Conservation (phyloP, 2,113 vertebrate genomes). For the Illadopsis cleaveri region DNA sequence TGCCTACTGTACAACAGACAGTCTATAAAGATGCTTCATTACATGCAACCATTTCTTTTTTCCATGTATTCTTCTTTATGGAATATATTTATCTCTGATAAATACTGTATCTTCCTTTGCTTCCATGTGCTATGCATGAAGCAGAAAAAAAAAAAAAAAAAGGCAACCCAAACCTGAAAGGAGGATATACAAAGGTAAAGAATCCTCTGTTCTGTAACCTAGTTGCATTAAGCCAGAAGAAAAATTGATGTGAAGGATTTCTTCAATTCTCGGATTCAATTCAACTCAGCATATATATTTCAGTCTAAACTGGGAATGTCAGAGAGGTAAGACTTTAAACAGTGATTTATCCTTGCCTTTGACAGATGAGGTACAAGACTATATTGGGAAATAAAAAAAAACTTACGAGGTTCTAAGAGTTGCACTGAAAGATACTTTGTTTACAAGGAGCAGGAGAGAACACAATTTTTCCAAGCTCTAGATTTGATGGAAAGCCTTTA, state of each 20-base stretch:
- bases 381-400: not conserved
- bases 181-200: not conserved
- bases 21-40: not conserved
- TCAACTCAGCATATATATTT: not conserved
- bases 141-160: not conserved
- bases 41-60: not conserved
- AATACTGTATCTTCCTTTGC: not conserved
- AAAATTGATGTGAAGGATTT: not conserved
- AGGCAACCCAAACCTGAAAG: not conserved
- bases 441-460: not conserved
- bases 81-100: not conserved
- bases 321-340: not conserved
- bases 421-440: not conserved
- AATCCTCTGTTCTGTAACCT: not conserved
- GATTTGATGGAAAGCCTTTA: not conserved
- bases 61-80: not conserved
- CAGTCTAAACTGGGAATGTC: not conserved
- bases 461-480: not conserved
- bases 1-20: not conserved
- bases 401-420: not conserved
- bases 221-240: not conserved
- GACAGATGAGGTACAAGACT: not conserved
- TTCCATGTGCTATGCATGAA: not conserved
- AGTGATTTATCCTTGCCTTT: constrained; percentile 10
- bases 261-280: not conserved